A percentile compares a stretch with the other conserved stretches of the same genome.
Conservation (phyloP, 2,797 vertebrate genomes). For the Mionectes olivaceus region DNA sequence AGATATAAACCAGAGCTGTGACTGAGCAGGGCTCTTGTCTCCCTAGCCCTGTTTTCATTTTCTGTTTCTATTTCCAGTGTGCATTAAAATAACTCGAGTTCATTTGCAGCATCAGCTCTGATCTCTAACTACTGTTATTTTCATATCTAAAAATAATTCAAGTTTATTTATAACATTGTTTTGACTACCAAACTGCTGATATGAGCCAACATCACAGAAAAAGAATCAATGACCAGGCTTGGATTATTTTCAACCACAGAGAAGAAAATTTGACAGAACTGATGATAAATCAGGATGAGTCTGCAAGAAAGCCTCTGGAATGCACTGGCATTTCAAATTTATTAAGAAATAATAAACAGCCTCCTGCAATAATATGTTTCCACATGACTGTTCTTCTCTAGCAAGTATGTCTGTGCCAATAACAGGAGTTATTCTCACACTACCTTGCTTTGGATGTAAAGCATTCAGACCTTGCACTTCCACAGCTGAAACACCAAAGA, state of each 20-base stretch:
- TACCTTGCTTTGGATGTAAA: background rate
- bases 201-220: conserved; percentile 3
- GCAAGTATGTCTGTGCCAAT: background rate
- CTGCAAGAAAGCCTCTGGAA: conserved; percentile 10
- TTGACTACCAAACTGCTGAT: conserved; percentile 54
- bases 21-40: background rate
- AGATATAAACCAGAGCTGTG: background rate
- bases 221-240: conserved; percentile 47
- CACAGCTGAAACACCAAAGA: background rate
- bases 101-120: conserved; percentile 23
- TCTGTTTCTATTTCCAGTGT: conserved; percentile 20
- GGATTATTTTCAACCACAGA: conserved; percentile 61
- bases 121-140: conserved; percentile 19
- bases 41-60: background rate
- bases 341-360: conserved; percentile 23
- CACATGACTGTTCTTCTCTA: background rate
- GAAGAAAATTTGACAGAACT: conserved; percentile 57
- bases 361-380: background rate
- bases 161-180: conserved; percentile 53
- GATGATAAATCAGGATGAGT: conserved; percentile 70
- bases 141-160: conserved; percentile 41
- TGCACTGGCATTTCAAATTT: background rate
- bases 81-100: conserved; percentile 33
- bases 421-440: background rate
- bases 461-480: background rate